Percentiles rank a stretch among this genome's conserved stretches.
These are phyloP conservation scores for Therioaphis trifolii DNA, from an alignment of 2,888 invertebrate species.

Conservation along the genomic window DNA sequence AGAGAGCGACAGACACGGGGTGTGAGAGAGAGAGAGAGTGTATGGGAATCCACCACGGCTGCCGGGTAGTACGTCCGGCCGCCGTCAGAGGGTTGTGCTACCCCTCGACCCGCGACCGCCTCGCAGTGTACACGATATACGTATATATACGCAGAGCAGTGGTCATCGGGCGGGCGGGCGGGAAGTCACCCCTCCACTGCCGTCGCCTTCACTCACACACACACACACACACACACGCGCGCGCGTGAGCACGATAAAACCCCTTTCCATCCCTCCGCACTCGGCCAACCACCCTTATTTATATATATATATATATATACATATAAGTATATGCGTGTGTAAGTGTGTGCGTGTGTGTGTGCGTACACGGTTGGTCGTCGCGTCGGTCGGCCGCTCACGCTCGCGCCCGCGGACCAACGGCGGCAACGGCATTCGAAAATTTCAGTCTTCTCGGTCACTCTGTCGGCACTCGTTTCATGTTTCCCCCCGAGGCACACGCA, in stretches of 20 bases:
- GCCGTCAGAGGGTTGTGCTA: slow-evolving; percentile 58
- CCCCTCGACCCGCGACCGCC: neutral
- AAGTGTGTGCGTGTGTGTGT: neutral
- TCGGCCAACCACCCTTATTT: neutral
- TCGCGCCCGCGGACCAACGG: slow-evolving; percentile 49
- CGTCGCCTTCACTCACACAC: neutral
- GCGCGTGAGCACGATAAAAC: slow-evolving; percentile 44
- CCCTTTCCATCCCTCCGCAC: neutral
- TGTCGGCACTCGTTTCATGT: slow-evolving; percentile 62
- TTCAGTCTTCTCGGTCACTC: slow-evolving; percentile 63
- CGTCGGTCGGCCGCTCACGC: slow-evolving; percentile 30
- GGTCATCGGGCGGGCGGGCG: slow-evolving; percentile 52
- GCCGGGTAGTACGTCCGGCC: slow-evolving; percentile 59
- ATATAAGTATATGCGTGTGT: neutral
- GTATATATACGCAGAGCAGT: slow-evolving; percentile 26
- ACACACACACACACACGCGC: too few relatives aligned
- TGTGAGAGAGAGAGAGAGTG: neutral
- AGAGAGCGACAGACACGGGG: slow-evolving; percentile 8
- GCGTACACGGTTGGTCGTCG: slow-evolving; percentile 7
- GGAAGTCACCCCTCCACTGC: neutral
- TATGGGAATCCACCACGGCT: slow-evolving; percentile 56
- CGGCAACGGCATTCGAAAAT: slow-evolving; percentile 57
- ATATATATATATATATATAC: neutral
- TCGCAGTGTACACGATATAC: neutral
- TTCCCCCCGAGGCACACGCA: slow-evolving; percentile 50